Conservation (phyloP, 2,888 invertebrate genomes). For the Hirtodrosophila confusa region DNA sequence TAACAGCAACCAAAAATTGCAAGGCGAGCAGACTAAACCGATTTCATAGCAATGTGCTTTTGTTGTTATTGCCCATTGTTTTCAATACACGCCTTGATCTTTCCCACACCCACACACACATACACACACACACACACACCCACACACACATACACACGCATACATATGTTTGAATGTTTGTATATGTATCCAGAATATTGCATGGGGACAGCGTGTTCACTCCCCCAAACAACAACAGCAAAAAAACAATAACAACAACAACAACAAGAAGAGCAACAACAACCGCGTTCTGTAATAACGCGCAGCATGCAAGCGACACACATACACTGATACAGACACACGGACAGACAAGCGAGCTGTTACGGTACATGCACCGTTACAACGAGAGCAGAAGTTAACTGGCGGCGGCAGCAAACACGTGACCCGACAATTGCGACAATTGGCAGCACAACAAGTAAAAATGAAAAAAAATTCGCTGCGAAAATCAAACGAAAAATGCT, state of each 20-base stretch:
- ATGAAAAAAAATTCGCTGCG: conserved; percentile 20
- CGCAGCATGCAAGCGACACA: conserved; percentile 76
- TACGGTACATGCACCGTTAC: conserved; percentile 75
- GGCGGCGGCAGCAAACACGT: conserved; percentile 72
- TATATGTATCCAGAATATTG: conserved; percentile 38
- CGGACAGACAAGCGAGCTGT: conserved; percentile 21
- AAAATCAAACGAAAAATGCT: conserved; percentile 44
- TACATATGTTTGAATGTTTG: background rate
- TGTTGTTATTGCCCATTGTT: conserved; percentile 56
- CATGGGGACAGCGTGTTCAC: conserved; percentile 57
- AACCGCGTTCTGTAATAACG: conserved; percentile 56
- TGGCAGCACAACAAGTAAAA: conserved; percentile 47
- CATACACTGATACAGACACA: conserved; percentile 26
- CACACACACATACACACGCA: conserved; percentile 20
- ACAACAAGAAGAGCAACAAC: conserved; percentile 38
- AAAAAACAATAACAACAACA: conserved; percentile 23
- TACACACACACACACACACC: conserved; percentile 29
- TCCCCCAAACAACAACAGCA: conserved; percentile 52
- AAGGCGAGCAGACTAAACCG: conserved; percentile 27
- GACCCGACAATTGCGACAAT: conserved; percentile 77
- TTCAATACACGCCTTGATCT: conserved; percentile 69
- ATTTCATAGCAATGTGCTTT: conserved; percentile 40
- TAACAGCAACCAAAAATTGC: conserved; percentile 18
- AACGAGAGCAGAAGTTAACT: conserved; percentile 79
- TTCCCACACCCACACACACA: conserved; percentile 66